Evolutionary conservation across 2,113 vertebrate genomes (phyloP).

Genomic region (Fregata magnificens): DNA sequence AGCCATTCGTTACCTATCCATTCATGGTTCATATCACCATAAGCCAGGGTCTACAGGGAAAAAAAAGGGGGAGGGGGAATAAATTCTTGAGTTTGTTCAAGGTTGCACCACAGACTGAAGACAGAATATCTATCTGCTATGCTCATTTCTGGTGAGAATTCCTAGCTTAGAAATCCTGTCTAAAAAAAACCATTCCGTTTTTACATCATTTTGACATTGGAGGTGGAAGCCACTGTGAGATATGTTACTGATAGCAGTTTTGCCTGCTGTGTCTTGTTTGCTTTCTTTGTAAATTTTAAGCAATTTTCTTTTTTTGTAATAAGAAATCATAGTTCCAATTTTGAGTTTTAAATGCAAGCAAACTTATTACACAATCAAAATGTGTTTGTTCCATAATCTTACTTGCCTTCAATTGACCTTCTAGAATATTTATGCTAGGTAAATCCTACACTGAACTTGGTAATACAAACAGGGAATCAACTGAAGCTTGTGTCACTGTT

Average conservation of each 20-base stretch:
- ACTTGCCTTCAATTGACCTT: background rate
- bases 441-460: background rate
- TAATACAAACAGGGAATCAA: background rate
- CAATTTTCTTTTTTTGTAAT: background rate
- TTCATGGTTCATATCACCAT: slow-evolving; percentile 99
- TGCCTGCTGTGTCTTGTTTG: background rate
- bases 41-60: slow-evolving; percentile 88
- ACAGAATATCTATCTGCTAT: background rate
- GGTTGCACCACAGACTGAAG: background rate
- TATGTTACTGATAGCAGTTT: background rate
- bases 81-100: background rate
- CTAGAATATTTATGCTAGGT: background rate
- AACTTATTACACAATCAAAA: background rate
- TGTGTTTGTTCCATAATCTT: background rate
- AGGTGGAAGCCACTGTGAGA: background rate
- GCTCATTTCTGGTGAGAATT: background rate
- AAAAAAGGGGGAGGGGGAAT: background rate
- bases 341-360: background rate
- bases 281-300: background rate
- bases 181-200: background rate
- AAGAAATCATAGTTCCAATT: background rate
- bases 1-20: slow-evolving; percentile 99
- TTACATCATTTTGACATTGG: background rate
- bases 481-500: background rate
- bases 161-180: background rate